Base-by-base conservation (phyloP, 2,888 invertebrate genomes). In the Lasioglossum lativentre region DNA sequence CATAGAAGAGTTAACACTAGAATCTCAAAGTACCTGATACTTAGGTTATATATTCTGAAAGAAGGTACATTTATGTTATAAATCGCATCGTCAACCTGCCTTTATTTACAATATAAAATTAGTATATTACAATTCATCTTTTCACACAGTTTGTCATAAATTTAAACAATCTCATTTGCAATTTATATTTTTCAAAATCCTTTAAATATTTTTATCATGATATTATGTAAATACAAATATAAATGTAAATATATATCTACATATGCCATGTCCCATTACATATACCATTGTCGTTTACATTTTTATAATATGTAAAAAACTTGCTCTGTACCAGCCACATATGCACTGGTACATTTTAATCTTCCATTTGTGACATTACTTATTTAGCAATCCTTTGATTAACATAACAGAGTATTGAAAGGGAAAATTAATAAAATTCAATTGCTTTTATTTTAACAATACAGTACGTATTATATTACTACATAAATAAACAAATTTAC, bases 11-110 rank as follows among this genome's bases (percentile, higher is more conserved):
- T 88, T 94, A 76, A 93, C 88, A 63, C 72, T 94, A 38, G 94
- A 93, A 75, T 92, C 93, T 45, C 93, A 92, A 86, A 92, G 88
- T 77, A 93, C 92, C 88, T 94, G 94, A 94, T 93, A 90, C 23
- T 56, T 66, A 82, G 52, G 75, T 83, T 45, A 23, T 80, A 78
- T 27, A 78, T n/a, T 59, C 34, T 27, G 16, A 71, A 66, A 16
- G 12, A 74, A 72, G 71, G 68, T 68, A 63, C 59, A 27, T 86
- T 68, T 23, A 19, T 83, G 12, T 71, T 76, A 73, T 78, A 68
- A 30, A 73, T 82, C 76, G 73, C 83, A 42, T 82, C 80, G 75
- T 84, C 75, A 72, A 77, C 82, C 68, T 89, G 71, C 75, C 78
- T 84, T 84, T 80, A 84, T 86, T 83, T 86, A 83, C 27, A 52